Evolutionary conservation across 2,888 invertebrate species (phyloP), one percentile per base, ranked within the genome.

Genomic region (Alsophila aescularia): DNA sequence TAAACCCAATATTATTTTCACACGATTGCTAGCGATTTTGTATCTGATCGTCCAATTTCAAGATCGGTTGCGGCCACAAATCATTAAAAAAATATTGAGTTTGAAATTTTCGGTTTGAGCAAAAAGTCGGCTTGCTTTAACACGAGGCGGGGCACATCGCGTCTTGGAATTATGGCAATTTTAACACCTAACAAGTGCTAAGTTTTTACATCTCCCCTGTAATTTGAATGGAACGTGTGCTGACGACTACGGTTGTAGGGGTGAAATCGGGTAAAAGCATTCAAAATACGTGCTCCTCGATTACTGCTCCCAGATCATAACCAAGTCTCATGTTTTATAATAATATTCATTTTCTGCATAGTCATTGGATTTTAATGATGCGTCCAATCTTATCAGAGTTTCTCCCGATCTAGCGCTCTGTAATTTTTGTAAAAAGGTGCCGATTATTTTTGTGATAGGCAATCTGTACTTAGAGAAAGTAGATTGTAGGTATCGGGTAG

Each of bases 181-280:
- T 91, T 90, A 81, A 91, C 90, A 91, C 90, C 90, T 90, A 82
- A 85, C 79, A 73, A 87, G 90, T 87, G 90, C 87, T 89, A 90
- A 89, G 86, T 86, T 85, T 79, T 80, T 75, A 69, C 67, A 72
- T 79, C 71, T 74, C 71, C 87, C 83, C 85, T 86, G 82, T 90
- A 89, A 90, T 90, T 90, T 88, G 53, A 58, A 37, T 51, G 57
- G 71, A 75, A 85, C 84, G 85, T 85, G 85, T 81, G 79, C 77
- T 79, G 77, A 77, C 72, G 74, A 35, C n/a, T n/a, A n/a, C 8
- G 44, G 31, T 32, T 8, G 24, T 49, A 10, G 45, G 55, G 49
- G 49, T 50, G 48, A 57, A 52, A 32, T 57, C 31, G 36, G 27
- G 34, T 42, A 49, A 48, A 62, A 58, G 56, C 45, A 43, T 52